These are phyloP conservation scores for Stichopus chloronotus DNA, from an alignment of 35 echinoderm and acorn worm species.

Conservation along the genomic window DNA sequence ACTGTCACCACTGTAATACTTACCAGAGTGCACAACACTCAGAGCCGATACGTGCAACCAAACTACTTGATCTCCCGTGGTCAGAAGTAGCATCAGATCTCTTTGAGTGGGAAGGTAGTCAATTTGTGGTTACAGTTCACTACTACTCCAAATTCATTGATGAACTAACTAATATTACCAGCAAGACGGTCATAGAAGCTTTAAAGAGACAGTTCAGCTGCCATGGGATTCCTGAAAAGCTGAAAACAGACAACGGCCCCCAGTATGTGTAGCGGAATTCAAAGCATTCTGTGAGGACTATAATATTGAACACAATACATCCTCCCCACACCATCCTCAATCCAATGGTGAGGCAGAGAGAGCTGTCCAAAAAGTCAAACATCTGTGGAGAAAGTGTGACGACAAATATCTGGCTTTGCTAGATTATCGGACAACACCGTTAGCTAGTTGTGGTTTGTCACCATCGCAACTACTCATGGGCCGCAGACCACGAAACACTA, in stretches of 20 bases:
- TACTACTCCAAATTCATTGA: constrained; percentile 75
- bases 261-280: constrained; percentile 63
- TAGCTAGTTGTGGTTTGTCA: constrained; percentile 65
- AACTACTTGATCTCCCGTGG: constrained; percentile 60
- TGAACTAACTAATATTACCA: constrained; percentile 8
- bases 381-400: constrained; percentile 59
- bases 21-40: constrained; percentile 44
- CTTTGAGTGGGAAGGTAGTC: constrained; percentile 45
- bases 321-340: constrained; percentile 62
- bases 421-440: constrained; percentile 68
- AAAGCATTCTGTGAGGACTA: constrained; percentile 68
- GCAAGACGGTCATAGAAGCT: not conserved
- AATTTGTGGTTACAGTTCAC: constrained; percentile 58
- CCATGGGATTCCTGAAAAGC: constrained; percentile 68
- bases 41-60: constrained; percentile 47
- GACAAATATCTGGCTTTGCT: constrained; percentile 77
- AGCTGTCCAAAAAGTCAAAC: constrained; percentile 73
- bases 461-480: constrained; percentile 84
- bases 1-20: constrained; percentile 53
- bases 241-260: constrained; percentile 76
- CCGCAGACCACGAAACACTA: constrained; percentile 70
- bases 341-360: constrained; percentile 76
- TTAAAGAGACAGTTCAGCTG: constrained; percentile 66
- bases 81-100: constrained; percentile 66
- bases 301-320: constrained; percentile 59